phyloP scores from a whole-genome alignment of 2,113 vertebrate species.

The Corydoras sp. region DNA sequence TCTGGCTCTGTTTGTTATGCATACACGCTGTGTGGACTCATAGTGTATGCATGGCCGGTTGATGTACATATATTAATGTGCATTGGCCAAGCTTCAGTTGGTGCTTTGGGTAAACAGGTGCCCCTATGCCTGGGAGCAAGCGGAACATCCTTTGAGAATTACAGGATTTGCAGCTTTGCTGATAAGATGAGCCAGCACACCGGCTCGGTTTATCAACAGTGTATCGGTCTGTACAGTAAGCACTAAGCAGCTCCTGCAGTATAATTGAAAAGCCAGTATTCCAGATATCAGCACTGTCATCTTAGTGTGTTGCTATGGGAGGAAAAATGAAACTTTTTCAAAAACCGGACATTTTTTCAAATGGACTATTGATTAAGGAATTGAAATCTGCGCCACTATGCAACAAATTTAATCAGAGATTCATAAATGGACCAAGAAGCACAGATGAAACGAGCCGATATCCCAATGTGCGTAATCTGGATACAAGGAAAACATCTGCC shows the following conservation, averaged over 20 bases:
- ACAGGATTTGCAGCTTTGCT: constrained; percentile 35
- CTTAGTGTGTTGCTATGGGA: too few species aligned
- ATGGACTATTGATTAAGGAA: too few species aligned
- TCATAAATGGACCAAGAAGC: neutral
- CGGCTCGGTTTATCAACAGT: constrained; percentile 23
- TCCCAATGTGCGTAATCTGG: neutral
- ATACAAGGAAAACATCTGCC: neutral
- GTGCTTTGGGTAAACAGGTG: constrained; percentile 31
- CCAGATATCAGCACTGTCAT: neutral
- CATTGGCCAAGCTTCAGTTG: constrained; percentile 32
- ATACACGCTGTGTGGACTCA: neutral
- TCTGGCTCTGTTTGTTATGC: neutral
- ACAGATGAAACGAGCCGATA: neutral
- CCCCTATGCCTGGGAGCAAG: neutral
- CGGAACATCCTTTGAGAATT: constrained; percentile 35
- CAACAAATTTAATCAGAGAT: neutral
- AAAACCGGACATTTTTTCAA: too few species aligned
- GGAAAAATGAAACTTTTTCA: too few species aligned
- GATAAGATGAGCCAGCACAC: constrained; percentile 4
- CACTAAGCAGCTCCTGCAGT: constrained; percentile 17
- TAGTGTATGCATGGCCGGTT: neutral
- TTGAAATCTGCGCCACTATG: neutral
- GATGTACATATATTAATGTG: constrained; percentile 8
- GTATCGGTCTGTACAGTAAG: constrained; percentile 17
- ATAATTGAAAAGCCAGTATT: constrained; percentile 8